A percentile compares a stretch with the other conserved stretches of the same genome.
Evolutionary conservation across 2,113 vertebrate genomes (phyloP).

Genomic region (Edolisoma coerulescens): DNA sequence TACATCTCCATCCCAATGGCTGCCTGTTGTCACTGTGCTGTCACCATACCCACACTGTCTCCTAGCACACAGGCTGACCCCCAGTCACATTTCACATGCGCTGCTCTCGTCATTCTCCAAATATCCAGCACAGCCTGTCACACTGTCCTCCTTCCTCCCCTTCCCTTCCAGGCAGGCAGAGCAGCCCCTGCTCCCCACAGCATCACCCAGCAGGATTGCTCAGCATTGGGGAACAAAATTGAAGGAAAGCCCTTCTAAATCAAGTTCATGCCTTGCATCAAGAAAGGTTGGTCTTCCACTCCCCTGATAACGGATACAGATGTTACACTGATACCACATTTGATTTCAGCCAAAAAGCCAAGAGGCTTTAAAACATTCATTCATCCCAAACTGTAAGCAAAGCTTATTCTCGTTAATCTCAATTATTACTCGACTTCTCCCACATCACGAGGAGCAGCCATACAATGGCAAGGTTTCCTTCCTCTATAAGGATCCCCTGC

Average conservation of each 20-base stretch:
- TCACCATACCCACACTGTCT: not conserved
- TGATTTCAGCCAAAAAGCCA: not conserved
- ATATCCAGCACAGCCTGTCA: not conserved
- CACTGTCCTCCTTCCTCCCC: not conserved
- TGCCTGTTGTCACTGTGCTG: not conserved
- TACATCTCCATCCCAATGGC: not conserved
- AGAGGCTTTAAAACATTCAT: not conserved
- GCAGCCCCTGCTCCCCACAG: not conserved
- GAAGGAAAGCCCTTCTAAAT: not conserved
- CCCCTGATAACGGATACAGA: not conserved
- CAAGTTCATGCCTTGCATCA: not conserved
- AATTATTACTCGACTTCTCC: not conserved
- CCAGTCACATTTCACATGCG: fast-evolving
- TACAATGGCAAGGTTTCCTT: not conserved
- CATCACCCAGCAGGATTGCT: not conserved
- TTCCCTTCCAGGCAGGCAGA: not conserved
- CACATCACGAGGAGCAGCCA: not conserved
- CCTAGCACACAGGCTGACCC: not conserved
- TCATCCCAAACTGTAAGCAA: not conserved
- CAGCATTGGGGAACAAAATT: not conserved
- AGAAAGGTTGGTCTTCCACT: not conserved
- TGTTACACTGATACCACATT: not conserved
- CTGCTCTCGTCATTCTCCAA: not conserved
- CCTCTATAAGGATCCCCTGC: not conserved
- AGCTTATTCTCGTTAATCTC: not conserved